These are phyloP conservation scores for Aphelenchoides fujianensis DNA, from an alignment of 1,140 invertebrate species.

Conservation along the genomic window DNA sequence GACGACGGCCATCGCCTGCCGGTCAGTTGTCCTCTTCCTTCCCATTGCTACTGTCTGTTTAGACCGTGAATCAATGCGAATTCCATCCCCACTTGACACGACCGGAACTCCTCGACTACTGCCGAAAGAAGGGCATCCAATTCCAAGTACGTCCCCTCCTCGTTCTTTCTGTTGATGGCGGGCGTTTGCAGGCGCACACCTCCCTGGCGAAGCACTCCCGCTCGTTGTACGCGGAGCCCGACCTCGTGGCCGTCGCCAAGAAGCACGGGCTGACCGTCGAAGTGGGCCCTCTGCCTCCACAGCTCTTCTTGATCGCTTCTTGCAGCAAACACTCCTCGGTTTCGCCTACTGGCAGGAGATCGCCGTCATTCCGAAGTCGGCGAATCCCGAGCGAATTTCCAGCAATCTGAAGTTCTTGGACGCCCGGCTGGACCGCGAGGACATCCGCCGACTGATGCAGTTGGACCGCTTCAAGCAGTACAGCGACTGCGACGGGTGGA, in stretches of 20 bases:
- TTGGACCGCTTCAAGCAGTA: conserved; percentile 36
- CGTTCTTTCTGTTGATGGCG: conserved; percentile 31
- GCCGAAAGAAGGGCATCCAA: conserved; percentile 62
- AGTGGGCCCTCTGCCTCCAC: conserved; percentile 29
- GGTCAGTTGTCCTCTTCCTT: no score
- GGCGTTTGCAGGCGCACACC: conserved; percentile 33
- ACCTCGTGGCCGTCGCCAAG: conserved; percentile 41
- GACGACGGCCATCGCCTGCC: conserved; percentile 69
- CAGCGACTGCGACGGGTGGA: conserved; percentile 45
- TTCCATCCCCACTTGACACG: conserved; percentile 65
- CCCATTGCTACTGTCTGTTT: no score
- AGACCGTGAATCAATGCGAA: conserved; percentile 73
- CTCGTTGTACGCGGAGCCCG: conserved; percentile 35
- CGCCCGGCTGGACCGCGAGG: conserved; percentile 24
- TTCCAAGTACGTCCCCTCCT: conserved; percentile 65
- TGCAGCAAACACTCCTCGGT: conserved; percentile 46
- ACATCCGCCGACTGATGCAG: conserved; percentile 28
- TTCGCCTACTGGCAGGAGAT: conserved; percentile 52
- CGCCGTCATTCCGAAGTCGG: conserved; percentile 58
- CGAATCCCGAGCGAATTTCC: conserved; percentile 44
- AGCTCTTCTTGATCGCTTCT: conserved; percentile 22
- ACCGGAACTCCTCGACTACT: conserved; percentile 61
- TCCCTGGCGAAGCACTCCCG: conserved; percentile 35
- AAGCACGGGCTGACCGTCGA: conserved; percentile 43
- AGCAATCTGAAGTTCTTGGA: conserved; percentile 45